Evolutionary conservation across 2,888 invertebrate species (phyloP).

Genomic region (Drosophila fungiperda): DNA sequence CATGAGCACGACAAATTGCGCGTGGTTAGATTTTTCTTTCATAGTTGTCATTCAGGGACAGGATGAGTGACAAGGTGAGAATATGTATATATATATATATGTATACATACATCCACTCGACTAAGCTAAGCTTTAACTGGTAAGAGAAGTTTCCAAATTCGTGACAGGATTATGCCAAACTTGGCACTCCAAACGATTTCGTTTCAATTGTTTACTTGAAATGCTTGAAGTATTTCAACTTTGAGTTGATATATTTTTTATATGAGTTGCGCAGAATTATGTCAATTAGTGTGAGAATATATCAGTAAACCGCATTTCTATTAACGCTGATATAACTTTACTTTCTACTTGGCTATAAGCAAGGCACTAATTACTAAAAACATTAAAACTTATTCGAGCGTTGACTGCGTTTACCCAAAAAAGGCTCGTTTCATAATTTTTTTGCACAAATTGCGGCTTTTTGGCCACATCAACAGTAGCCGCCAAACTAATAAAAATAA

Average conservation of each 20-base stretch:
- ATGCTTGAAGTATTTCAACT: neutral
- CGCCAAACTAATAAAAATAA: slow-evolving; percentile 75
- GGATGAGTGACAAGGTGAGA: slow-evolving; percentile 67
- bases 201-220: slow-evolving; percentile 15
- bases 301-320: no score
- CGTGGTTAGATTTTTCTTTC: slow-evolving; percentile 76
- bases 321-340: neutral
- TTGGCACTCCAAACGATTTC: slow-evolving; percentile 24
- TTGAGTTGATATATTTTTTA: neutral
- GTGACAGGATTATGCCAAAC: slow-evolving; percentile 45
- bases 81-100: slow-evolving; percentile 25
- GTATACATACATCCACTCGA: neutral
- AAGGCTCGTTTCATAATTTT: slow-evolving; percentile 81
- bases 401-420: slow-evolving; percentile 79
- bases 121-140: slow-evolving; percentile 29
- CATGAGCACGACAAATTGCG: slow-evolving; percentile 76
- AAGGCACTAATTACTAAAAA: slow-evolving; percentile 73
- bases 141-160: slow-evolving; percentile 35
- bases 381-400: slow-evolving; percentile 77
- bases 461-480: slow-evolving; percentile 31
- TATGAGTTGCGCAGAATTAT: neutral
- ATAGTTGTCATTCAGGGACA: slow-evolving; percentile 36
- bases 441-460: slow-evolving; percentile 82
- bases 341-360: slow-evolving; percentile 4
- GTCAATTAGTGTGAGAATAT: neutral